Base-by-base conservation (phyloP, 2,888 invertebrate species). In the Poecilus cupreus region DNA sequence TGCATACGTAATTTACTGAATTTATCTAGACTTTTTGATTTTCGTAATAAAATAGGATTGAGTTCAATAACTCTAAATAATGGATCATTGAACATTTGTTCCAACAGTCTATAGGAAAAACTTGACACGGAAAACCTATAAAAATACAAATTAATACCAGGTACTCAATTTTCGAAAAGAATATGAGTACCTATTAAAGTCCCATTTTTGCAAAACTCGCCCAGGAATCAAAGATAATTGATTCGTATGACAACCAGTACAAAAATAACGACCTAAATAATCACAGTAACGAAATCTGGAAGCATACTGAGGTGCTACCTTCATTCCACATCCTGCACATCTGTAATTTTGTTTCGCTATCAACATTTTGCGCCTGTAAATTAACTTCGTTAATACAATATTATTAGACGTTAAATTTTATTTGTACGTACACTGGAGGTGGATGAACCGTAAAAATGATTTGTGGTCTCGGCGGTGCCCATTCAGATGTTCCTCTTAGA, bases 311-410 rank as follows among this genome's bases (percentile, higher is more conserved):
- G 90, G 90, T 1, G 94, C 94, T 4, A 96, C 95, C 86, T 92
- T 93, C 92, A 94, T 94, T 0, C 96, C 96, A 89, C 96, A 97
- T 2, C 96, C 96, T 51, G 96, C 95, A 89, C 96, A 97, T 26
- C 94, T 91, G 86, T 93, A 94, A 85, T 94, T 94, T 88, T 97
- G 96, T 83, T 92, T 93, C 10, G 91, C 91, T 89, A 96, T 91
- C 39, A 94, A 86, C 77, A 90, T 90, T 85, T 91, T 91, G 51
- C 94, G 90, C 85, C 94, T 95, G 85, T 84, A 86, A 86, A 82
- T 46, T 24, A 49, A 51, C 3, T 11, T 11, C n/a, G n/a, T 39
- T 39, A 11, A 11, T 39, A 39, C 1, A 57, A 3, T 57, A 57
- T 1, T 11, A 57, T 57, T 60, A 5, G 4, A n/a, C 18, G 16